Percentiles rank a stretch among this genome's conserved stretches.
Evolutionary conservation across 2,888 invertebrate species (phyloP).

Genomic region (Archaeoteleia sp.): DNA sequence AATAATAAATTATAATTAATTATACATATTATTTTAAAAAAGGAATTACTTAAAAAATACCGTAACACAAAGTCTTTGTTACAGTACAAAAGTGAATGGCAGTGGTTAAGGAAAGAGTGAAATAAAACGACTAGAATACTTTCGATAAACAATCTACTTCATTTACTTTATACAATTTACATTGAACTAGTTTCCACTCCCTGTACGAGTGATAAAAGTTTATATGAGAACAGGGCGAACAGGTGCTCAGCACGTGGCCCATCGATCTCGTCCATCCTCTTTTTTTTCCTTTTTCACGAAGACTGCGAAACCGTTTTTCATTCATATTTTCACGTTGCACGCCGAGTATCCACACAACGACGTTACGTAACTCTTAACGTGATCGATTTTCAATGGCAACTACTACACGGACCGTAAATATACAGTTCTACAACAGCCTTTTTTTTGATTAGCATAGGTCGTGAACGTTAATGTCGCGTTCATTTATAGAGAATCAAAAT

Average conservation of each 20-base stretch:
- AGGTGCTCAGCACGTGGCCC: slow-evolving; percentile 73
- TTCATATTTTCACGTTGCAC: slow-evolving; percentile 67
- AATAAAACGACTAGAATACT: slow-evolving; percentile 37
- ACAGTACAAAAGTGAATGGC: slow-evolving; percentile 26
- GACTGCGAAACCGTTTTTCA: slow-evolving; percentile 71
- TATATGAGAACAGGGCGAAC: slow-evolving; percentile 61
- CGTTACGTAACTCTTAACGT: slow-evolving; percentile 56
- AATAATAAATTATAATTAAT: no score
- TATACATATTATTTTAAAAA: no score
- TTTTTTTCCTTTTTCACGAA: slow-evolving; percentile 68
- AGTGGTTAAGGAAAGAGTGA: slow-evolving; percentile 33
- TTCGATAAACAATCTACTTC: slow-evolving; percentile 52
- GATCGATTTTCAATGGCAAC: slow-evolving; percentile 55
- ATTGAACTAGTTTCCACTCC: slow-evolving; percentile 51
- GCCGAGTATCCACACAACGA: slow-evolving; percentile 52
- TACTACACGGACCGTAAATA: slow-evolving; percentile 53
- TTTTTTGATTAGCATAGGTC: slow-evolving; percentile 52
- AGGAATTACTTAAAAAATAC: no score
- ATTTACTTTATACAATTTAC: slow-evolving; percentile 50
- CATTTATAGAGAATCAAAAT: slow-evolving; percentile 43
- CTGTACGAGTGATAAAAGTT: slow-evolving; percentile 50
- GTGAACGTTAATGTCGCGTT: slow-evolving; percentile 52
- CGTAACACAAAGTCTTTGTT: neutral
- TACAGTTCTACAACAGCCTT: slow-evolving; percentile 52
- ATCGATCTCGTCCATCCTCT: slow-evolving; percentile 68